phyloP scores from a whole-genome alignment of 2,113 vertebrate genomes.

The Catagonus wagneri region DNA sequence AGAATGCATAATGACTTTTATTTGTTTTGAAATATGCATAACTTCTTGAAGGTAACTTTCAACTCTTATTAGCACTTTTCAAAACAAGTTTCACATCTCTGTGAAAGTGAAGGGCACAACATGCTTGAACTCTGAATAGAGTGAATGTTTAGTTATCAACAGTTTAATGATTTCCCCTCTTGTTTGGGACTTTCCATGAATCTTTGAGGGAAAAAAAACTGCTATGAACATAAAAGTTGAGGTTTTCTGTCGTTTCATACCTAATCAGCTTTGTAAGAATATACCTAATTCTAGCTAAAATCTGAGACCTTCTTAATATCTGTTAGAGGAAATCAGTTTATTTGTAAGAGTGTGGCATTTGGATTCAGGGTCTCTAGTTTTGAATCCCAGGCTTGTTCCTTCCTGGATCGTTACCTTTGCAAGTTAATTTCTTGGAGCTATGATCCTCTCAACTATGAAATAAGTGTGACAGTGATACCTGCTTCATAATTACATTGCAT shows the following conservation, averaged over 20 bases:
- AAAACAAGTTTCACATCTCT: constrained; percentile 71
- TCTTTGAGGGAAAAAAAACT: neutral
- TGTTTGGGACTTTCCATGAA: constrained; percentile 30
- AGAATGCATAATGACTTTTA: constrained; percentile 89
- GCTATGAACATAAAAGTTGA: neutral
- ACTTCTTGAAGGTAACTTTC: constrained; percentile 90
- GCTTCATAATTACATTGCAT: neutral
- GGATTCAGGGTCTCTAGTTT: neutral
- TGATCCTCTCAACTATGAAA: neutral
- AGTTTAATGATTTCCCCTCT: constrained; percentile 56
- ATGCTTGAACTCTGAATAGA: constrained; percentile 65
- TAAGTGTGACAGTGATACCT: neutral
- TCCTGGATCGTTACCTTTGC: neutral
- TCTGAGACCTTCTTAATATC: neutral
- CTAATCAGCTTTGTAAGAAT: neutral
- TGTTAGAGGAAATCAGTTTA: neutral
- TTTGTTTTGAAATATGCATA: constrained; percentile 89
- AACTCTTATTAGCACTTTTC: constrained; percentile 85
- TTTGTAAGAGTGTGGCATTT: neutral
- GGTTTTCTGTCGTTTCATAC: neutral
- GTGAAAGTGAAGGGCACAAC: constrained; percentile 71
- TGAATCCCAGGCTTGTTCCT: neutral
- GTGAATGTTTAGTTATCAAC: constrained; percentile 49
- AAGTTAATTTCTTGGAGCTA: neutral
- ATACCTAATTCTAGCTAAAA: neutral